Base-by-base conservation (phyloP, 2,888 invertebrate genomes). In the Electrophaes corylata region DNA sequence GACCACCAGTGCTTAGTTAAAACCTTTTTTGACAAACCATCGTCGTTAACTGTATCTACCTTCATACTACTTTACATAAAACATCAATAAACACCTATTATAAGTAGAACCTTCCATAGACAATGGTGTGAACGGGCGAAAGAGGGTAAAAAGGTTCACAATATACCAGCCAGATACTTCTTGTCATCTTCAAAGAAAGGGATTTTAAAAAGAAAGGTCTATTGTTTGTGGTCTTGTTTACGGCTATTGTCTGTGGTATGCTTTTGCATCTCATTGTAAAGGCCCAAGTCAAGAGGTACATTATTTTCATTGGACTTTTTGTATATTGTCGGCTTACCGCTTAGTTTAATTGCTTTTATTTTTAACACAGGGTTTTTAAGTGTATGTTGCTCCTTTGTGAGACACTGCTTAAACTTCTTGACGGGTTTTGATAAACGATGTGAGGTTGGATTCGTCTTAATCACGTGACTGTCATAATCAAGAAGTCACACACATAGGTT, bases 151-250 rank as follows among this genome's bases (percentile, higher is more conserved):
- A 58, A 58, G 43, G 31, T 39, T n/a, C 31, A 58, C 58, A 57
- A 57, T 51, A 49, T 12, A 18, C 20, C 31, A 51, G 45, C n/a
- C n/a, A 29, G 16, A 57, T 47, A 53, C 48, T 48, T 31, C 48
- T 52, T 53, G 52, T 58, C 57, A 57, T 58, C 48, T 53, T 53
- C 55, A 63, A 63, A 62, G 65, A 63, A 65, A 65, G 59, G 63
- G 61, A 56, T 60, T 59, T 56, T 45, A 49, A 58, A 65, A 65
- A 65, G 57, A 59, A 65, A 63, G 57, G 49, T 23, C 56, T 46
- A 65, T 60, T 58, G 63, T 56, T 47, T 59, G 58, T 57, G 56
- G 53, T 37, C 46, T 55, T 59, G 58, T 65, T 61, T 65, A 51
- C 43, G 48, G 35, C 54, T 55, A 59, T 65, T 65, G 65, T 65